Conservation (phyloP, 2,797 vertebrate species). For the Scolopax bukidnonensis region DNA sequence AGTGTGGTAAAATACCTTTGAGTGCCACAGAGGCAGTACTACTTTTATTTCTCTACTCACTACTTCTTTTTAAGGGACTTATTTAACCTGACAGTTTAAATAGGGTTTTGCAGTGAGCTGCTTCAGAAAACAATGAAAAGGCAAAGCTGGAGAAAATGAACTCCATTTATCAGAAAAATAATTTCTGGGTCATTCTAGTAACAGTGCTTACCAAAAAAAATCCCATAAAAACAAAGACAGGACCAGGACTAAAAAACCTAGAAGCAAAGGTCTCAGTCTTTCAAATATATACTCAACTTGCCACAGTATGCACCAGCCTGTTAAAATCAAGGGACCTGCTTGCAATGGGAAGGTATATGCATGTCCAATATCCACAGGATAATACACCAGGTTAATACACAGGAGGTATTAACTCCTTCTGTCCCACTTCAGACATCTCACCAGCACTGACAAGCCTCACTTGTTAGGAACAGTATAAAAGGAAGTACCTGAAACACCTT, state of each 20-base stretch:
- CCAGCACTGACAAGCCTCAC: neutral
- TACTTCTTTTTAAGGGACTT: neutral
- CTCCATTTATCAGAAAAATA: neutral
- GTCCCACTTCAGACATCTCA: neutral
- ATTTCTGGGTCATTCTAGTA: neutral
- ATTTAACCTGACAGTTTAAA: neutral
- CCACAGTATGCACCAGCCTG: neutral
- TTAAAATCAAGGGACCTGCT: neutral
- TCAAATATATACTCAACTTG: neutral
- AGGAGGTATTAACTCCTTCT: neutral
- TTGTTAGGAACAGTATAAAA: neutral
- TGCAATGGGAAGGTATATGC: neutral
- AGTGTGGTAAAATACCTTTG: constrained; percentile 33
- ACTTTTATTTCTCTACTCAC: neutral
- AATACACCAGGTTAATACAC: neutral
- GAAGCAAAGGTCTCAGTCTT: neutral
- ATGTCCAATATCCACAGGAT: neutral
- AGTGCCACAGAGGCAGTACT: neutral
- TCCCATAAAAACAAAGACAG: neutral
- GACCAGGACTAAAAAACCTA: neutral
- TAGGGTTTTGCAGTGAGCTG: neutral
- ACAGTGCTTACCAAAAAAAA: neutral
- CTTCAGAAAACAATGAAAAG: constrained; percentile 10
- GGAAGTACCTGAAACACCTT: neutral
- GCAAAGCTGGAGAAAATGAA: constrained; percentile 8